phyloP scores from a whole-genome alignment of 2,113 vertebrate genomes.

The Platichthys flesus region DNA sequence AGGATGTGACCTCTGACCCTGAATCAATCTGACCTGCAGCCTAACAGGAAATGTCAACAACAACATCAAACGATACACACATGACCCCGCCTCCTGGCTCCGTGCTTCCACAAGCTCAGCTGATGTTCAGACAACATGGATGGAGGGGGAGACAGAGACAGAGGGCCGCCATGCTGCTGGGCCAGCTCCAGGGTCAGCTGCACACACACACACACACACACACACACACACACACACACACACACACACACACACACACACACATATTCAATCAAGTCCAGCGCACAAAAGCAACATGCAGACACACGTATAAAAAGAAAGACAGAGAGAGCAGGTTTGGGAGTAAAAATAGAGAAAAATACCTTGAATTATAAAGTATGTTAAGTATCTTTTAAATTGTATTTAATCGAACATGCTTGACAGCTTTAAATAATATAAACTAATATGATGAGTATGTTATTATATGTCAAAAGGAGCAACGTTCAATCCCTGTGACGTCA shows the following conservation, averaged over 20 bases:
- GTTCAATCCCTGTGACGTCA: no score
- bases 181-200: constrained; percentile 72
- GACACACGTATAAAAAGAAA: constrained; percentile 20
- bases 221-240: constrained; percentile 7
- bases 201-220: constrained; percentile 29
- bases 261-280: constrained; percentile 1
- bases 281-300: constrained; percentile 34
- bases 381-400: no score
- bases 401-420: no score
- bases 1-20: constrained; percentile 11
- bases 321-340: constrained; percentile 19
- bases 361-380: no score
- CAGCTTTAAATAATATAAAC: no score
- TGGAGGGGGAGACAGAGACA: constrained; percentile 70
- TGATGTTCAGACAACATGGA: constrained; percentile 77
- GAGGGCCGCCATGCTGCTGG: constrained; percentile 69
- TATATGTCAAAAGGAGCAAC: no score
- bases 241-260: background rate
- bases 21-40: constrained; percentile 16
- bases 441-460: no score
- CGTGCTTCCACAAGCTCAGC: constrained; percentile 77
- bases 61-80: constrained; percentile 63
- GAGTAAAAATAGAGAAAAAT: constrained; percentile 30
- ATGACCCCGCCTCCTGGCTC: constrained; percentile 65
- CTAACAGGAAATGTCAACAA: constrained; percentile 21